These are phyloP conservation scores for Anolis carolinensis DNA, from an alignment of 2,113 vertebrate species.

Conservation along the genomic window DNA sequence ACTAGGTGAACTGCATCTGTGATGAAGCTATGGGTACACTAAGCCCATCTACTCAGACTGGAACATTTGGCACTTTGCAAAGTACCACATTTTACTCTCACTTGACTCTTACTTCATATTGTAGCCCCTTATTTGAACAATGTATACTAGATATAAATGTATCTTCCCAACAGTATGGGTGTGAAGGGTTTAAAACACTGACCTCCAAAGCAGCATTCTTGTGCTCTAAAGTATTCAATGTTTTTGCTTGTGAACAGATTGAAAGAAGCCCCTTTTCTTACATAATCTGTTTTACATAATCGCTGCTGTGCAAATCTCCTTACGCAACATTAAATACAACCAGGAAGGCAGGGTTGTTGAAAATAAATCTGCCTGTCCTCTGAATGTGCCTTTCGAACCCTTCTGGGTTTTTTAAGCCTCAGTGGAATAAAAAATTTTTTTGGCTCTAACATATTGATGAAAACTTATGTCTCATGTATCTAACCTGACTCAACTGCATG, in stretches of 20 bases:
- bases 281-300: conserved; percentile 69
- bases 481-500: background rate
- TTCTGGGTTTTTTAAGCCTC: accelerated
- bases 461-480: background rate
- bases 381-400: accelerated
- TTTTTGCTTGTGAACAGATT: conserved; percentile 39
- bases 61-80: no score
- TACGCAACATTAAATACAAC: conserved; percentile 35
- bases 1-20: no score
- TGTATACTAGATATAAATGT: accelerated
- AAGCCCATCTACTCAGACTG: no score
- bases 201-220: conserved; percentile 28
- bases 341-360: accelerated
- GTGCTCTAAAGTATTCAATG: conserved; percentile 36
- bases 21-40: accelerated
- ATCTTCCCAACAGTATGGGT: background rate
- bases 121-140: background rate
- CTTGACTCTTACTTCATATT: no score
- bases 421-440: background rate
- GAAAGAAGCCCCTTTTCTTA: conserved; percentile 63
- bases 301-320: conserved; percentile 42
- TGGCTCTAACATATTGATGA: background rate
- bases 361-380: conserved; percentile 11
- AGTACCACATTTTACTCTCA: no score
- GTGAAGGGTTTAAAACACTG: background rate